Evolutionary conservation across 2,888 invertebrate species (phyloP).

Genomic region (Drosophila mulleri): DNA sequence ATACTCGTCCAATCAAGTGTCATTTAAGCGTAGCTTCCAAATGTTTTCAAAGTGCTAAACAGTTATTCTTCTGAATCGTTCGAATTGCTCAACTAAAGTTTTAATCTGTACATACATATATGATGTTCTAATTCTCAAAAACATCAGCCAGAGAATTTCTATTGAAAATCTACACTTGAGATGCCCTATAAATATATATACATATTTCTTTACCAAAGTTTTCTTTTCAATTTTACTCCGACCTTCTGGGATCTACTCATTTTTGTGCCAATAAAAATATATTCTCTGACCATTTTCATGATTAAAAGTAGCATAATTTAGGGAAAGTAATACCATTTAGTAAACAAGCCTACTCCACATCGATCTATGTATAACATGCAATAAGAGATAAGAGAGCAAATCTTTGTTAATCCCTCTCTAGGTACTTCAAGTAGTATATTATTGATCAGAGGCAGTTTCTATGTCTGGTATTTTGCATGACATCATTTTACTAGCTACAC

Average conservation of each 20-base stretch:
- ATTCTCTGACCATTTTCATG: background rate
- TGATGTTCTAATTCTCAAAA: background rate
- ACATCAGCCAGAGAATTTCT: no score
- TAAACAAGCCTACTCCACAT: background rate
- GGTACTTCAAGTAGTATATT: background rate
- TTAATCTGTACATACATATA: background rate
- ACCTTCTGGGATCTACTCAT: background rate
- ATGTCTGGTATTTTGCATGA: background rate
- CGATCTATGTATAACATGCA: background rate
- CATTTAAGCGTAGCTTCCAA: conserved; percentile 26
- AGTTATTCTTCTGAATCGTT: background rate
- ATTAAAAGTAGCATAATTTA: background rate
- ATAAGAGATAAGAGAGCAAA: background rate
- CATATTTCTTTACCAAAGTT: background rate
- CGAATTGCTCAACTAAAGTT: background rate
- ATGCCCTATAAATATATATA: no score
- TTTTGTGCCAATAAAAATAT: background rate
- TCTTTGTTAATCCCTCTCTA: background rate
- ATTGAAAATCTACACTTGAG: background rate
- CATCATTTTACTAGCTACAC: background rate
- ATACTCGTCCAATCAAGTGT: conserved; percentile 21
- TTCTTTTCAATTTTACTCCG: background rate
- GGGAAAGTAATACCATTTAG: background rate
- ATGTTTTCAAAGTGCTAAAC: conserved; percentile 1
- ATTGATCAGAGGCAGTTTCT: background rate